phyloP scores from a whole-genome alignment of 2,888 invertebrate genomes.

The Muschampia plurimacula region DNA sequence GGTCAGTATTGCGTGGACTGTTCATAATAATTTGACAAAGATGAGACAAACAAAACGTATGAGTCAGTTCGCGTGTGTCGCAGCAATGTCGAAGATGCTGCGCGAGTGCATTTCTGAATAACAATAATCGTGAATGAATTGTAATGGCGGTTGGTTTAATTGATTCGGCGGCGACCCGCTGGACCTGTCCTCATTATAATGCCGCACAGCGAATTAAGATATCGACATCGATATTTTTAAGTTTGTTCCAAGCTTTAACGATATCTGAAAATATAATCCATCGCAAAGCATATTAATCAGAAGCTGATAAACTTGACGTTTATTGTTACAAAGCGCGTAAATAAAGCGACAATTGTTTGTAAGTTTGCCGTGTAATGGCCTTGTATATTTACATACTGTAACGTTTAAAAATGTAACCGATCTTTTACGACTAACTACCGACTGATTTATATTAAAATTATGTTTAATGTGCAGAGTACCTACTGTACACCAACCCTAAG shows the following conservation, averaged over 20 bases:
- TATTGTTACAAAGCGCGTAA: conserved; percentile 30
- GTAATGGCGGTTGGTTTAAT: conserved; percentile 75
- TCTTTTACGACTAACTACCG: conserved; percentile 4
- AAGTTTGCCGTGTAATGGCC: conserved; percentile 13
- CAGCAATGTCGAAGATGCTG: conserved; percentile 58
- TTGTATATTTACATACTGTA: not conserved
- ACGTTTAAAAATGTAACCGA: conserved; percentile 11
- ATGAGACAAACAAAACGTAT: conserved; percentile 45
- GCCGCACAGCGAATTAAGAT: conserved; percentile 47
- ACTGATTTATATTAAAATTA: conserved; percentile 7
- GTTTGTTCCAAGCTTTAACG: conserved; percentile 15
- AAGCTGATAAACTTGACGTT: conserved; percentile 24
- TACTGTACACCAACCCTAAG: too few relatives aligned
- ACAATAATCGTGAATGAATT: conserved; percentile 82
- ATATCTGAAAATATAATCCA: conserved; percentile 8
- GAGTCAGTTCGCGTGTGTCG: conserved; percentile 64
- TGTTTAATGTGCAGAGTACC: too few relatives aligned
- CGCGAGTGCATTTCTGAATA: conserved; percentile 64
- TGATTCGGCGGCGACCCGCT: conserved; percentile 63
- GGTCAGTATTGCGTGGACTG: conserved; percentile 4
- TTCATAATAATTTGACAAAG: conserved; percentile 34
- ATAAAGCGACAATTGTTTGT: conserved; percentile 1
- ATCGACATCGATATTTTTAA: conserved; percentile 49
- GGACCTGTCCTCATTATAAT: conserved; percentile 60
- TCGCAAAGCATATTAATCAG: conserved; percentile 16